Evolutionary conservation across 2,888 invertebrate species (phyloP).

Genomic region (Agonopterix alstromeriana): DNA sequence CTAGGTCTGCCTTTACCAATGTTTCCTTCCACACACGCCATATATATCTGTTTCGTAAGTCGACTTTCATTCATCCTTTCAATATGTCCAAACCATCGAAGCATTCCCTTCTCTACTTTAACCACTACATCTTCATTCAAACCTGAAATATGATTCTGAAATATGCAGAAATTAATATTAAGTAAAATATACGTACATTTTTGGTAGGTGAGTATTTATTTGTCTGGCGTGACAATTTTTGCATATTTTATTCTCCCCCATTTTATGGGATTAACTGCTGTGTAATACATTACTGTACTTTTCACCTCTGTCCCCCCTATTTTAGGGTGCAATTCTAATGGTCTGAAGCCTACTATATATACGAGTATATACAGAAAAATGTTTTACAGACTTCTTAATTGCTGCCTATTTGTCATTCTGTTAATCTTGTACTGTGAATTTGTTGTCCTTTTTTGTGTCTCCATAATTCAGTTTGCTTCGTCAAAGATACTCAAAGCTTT

Average conservation of each 20-base stretch:
- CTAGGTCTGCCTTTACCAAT: too few relatives aligned
- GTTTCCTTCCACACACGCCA: too few relatives aligned
- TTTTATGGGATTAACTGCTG: constrained; percentile 1
- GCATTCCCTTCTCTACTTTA: too few relatives aligned
- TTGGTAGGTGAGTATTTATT: not conserved
- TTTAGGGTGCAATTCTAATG: not conserved
- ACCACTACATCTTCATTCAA: too few relatives aligned
- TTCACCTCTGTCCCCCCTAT: not conserved
- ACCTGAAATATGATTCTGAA: too few relatives aligned
- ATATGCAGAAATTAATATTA: too few relatives aligned
- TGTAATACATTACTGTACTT: not conserved
- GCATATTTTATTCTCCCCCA: not conserved
- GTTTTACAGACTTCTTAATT: not conserved
- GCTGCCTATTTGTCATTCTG: not conserved
- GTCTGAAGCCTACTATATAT: not conserved
- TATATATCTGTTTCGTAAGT: too few relatives aligned
- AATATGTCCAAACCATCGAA: too few relatives aligned
- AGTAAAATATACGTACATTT: too few relatives aligned
- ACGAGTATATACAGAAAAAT: not conserved
- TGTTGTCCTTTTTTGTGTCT: not conserved
- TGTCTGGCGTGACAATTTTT: not conserved
- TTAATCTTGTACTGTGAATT: not conserved
- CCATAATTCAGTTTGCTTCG: too few relatives aligned
- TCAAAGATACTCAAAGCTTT: too few relatives aligned
- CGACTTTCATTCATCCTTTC: too few relatives aligned